phyloP scores from a whole-genome alignment of 2,797 vertebrate genomes.

The Fratercula arctica region DNA sequence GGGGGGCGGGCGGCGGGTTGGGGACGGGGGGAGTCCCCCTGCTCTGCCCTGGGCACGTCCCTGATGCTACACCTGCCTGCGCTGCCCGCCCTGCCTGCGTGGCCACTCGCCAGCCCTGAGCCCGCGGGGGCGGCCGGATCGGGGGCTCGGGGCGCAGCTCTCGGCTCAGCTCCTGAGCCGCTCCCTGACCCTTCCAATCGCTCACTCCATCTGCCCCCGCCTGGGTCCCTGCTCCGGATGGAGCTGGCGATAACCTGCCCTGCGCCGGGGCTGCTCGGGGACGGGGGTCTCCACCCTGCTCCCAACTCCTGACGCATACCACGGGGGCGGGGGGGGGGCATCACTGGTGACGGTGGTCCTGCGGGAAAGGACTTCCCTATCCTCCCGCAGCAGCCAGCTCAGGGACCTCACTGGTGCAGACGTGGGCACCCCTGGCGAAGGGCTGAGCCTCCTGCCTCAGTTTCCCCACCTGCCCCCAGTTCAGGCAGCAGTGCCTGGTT shows the following conservation, averaged over 20 bases:
- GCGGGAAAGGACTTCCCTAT: background rate
- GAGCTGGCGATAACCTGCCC: background rate
- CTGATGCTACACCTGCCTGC: background rate
- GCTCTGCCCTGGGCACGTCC: background rate
- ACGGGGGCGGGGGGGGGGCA: rapidly evolving
- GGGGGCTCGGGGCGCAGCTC: background rate
- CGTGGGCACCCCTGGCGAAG: background rate
- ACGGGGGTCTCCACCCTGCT: background rate
- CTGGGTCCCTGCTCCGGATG: background rate
- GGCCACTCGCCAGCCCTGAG: rapidly evolving
- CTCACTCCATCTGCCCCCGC: background rate
- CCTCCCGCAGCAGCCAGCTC: background rate
- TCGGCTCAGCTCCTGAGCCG: background rate
- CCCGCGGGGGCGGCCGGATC: rapidly evolving
- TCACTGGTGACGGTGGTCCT: background rate
- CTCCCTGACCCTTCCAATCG: background rate
- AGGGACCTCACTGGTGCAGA: background rate
- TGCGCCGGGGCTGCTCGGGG: background rate
- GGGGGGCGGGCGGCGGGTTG: background rate
- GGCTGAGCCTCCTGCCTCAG: background rate
- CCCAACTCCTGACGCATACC: rapidly evolving
- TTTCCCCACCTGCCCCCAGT: background rate
- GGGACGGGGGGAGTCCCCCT: background rate
- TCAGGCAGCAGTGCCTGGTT: background rate
- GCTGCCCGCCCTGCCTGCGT: background rate